Evolutionary conservation across 2,113 vertebrate species (phyloP).

Genomic region (Corythornis cristatus): DNA sequence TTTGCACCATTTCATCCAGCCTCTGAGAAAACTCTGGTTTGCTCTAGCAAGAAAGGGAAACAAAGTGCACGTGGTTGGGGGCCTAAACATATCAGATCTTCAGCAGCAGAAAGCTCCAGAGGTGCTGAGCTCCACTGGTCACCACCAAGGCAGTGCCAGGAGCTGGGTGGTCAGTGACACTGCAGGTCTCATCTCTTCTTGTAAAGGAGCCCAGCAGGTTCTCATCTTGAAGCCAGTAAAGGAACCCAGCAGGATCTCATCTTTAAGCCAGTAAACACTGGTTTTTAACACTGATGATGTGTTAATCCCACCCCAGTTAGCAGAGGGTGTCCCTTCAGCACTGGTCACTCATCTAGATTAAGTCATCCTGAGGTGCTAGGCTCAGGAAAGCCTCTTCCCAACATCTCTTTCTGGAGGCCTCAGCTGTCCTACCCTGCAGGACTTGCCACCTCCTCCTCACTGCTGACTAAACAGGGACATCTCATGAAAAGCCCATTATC

Average conservation of each 20-base stretch:
- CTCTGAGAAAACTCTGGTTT: not conserved
- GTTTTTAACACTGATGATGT: no score
- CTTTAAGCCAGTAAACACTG: no score
- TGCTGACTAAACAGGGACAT: not conserved
- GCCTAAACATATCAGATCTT: not conserved
- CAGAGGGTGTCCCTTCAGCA: not conserved
- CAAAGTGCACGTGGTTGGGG: not conserved
- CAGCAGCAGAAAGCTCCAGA: not conserved
- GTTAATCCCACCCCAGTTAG: not conserved
- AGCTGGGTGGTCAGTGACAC: not conserved
- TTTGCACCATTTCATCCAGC: not conserved
- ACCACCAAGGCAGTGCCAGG: not conserved
- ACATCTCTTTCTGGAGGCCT: not conserved
- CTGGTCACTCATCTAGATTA: rapidly evolving
- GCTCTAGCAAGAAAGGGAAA: not conserved
- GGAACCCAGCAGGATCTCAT: no score
- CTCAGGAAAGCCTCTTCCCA: not conserved
- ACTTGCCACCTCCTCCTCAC: not conserved
- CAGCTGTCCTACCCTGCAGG: not conserved
- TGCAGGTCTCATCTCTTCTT: not conserved
- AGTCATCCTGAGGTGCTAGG: not conserved
- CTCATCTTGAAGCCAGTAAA: not conserved
- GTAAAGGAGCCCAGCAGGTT: not conserved
- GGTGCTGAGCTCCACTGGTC: not conserved
- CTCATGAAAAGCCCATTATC: slow-evolving; percentile 4